Evolutionary conservation across 1,140 invertebrate genomes (phyloP).

Genomic region (Magallana gigas): DNA sequence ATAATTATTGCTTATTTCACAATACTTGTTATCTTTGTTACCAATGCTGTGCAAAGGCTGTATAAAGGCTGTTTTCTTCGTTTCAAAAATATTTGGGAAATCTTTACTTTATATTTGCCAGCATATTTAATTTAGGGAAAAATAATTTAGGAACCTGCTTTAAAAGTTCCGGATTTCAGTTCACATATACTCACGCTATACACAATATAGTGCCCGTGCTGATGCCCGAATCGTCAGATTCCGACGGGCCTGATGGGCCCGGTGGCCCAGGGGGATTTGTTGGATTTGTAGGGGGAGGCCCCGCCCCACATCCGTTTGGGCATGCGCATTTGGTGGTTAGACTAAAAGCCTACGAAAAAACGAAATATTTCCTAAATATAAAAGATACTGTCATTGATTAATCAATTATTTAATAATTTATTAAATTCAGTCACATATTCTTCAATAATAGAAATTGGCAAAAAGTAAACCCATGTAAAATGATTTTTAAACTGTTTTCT

Average conservation of each 20-base stretch:
- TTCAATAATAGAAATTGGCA: too few species aligned
- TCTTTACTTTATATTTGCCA: not conserved
- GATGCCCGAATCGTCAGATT: not conserved
- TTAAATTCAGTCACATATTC: too few species aligned
- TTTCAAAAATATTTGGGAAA: not conserved
- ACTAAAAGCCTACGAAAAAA: not conserved
- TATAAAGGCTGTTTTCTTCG: not conserved
- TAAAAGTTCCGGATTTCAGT: not conserved
- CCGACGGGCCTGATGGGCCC: not conserved
- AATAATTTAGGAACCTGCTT: not conserved
- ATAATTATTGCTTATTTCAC: not conserved
- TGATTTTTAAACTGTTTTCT: too few species aligned
- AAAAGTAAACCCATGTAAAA: too few species aligned
- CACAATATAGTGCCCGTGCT: not conserved
- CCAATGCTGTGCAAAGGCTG: not conserved
- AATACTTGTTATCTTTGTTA: not conserved
- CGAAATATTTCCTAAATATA: too few species aligned
- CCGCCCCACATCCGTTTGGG: not conserved
- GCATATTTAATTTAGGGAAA: not conserved
- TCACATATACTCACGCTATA: not conserved
- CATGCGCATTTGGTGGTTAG: slow-evolving; percentile 8
- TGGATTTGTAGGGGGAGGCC: not conserved
- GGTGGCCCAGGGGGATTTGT: not conserved
- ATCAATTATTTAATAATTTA: too few species aligned
- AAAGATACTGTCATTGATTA: too few species aligned